Evolutionary conservation across 2,888 invertebrate species (phyloP).

Genomic region (Scaptomyza parva): DNA sequence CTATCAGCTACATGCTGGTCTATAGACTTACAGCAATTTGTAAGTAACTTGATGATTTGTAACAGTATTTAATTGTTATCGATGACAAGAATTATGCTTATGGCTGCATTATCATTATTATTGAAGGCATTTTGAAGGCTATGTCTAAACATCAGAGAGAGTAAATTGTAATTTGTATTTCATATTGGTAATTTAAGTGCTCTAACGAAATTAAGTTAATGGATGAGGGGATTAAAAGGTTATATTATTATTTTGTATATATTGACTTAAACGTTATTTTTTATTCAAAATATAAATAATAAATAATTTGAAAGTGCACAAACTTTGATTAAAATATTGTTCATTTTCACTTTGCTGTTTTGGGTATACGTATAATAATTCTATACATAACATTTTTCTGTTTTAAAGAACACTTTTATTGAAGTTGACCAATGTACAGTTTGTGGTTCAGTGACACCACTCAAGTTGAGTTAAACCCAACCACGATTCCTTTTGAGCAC

Average conservation of each 20-base stretch:
- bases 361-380: background rate
- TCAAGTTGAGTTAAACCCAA: background rate
- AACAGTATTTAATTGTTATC: slow-evolving; percentile 39
- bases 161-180: background rate
- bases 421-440: slow-evolving; percentile 14
- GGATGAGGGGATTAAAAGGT: background rate
- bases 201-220: background rate
- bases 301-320: no score
- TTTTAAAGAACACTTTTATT: background rate
- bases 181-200: background rate
- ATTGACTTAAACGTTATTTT: no score
- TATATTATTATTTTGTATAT: background rate
- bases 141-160: background rate
- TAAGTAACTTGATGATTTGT: slow-evolving; percentile 20
- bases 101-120: no score
- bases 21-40: slow-evolving; percentile 26
- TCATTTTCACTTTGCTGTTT: no score
- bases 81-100: slow-evolving; percentile 32
- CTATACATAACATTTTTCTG: background rate
- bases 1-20: slow-evolving; percentile 41
- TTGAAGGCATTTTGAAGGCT: background rate
- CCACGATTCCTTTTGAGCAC: background rate
- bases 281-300: no score
- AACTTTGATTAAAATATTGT: no score
- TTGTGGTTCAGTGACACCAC: slow-evolving; percentile 16